These are phyloP conservation scores for Cirrhinus molitorella DNA, from an alignment of 2,797 vertebrate species.

Conservation along the genomic window DNA sequence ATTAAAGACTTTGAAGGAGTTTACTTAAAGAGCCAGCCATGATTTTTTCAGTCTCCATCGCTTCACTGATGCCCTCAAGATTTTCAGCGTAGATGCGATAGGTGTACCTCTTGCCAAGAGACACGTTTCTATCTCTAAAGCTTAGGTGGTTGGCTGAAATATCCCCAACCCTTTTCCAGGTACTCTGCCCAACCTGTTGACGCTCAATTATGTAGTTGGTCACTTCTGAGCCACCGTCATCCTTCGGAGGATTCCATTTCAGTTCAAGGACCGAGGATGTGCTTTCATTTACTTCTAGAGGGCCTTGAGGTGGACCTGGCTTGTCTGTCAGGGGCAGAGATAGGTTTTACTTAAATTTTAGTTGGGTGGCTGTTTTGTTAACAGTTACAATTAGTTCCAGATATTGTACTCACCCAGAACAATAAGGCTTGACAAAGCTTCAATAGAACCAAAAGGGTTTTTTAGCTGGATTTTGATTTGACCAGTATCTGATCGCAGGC, in stretches of 20 bases:
- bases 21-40: conserved; percentile 85
- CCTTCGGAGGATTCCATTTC: conserved; percentile 85
- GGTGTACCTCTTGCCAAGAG: conserved; percentile 83
- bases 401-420: conserved; percentile 82
- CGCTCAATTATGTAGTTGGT: conserved; percentile 84
- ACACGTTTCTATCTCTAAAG: conserved; percentile 79
- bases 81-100: conserved; percentile 86
- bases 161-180: conserved; percentile 86
- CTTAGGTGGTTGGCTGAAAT: conserved; percentile 65
- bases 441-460: conserved; percentile 81
- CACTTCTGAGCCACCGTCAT: conserved; percentile 84
- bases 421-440: conserved; percentile 78
- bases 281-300: conserved; percentile 80
- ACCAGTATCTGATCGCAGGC: conserved; percentile 81
- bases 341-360: background rate
- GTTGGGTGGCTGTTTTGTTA: background rate
- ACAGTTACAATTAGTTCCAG: background rate
- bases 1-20: conserved; percentile 44
- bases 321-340: conserved; percentile 79
- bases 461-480: conserved; percentile 86
- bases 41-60: conserved; percentile 85
- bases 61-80: conserved; percentile 81
- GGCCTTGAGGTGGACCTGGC: conserved; percentile 84
- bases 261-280: conserved; percentile 78
- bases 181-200: conserved; percentile 81